Base-by-base conservation (phyloP, 2,113 vertebrate genomes). In the Cyprinodon tularosa region DNA sequence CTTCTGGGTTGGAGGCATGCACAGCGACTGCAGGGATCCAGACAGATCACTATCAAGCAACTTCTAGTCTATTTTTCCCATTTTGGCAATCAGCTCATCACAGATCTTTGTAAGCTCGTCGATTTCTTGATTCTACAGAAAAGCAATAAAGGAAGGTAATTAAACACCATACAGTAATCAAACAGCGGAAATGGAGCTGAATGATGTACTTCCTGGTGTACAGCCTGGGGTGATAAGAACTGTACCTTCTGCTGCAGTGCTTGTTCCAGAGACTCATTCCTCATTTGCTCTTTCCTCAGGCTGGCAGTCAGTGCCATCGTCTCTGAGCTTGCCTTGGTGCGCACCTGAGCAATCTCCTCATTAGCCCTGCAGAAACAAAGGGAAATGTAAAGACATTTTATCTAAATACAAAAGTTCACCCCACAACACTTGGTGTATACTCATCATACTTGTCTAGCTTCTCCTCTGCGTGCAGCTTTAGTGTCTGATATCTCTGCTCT, bases 81-180 rank as follows among this genome's bases (percentile, higher is more conserved):
- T 93, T 93, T 99, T 99, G 2, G 96, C 96, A 17, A 99, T 99
- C 87, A 99, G 95, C 93, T 99, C 98, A 0, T 99, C 98, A 0
- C 98, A 99, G 91, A 99, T 99, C 94, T 99, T 99, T 9, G 98
- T 98, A 86, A 99, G 95, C 85, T 99, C 98, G 92, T 99, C 98
- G 0, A 98, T 98, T 89, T 99, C 98, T 91, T 98, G 96, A 91
- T 97, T 98, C 98, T 99, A 92, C 68, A 89, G 93, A 48, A 59
- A 77, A 20, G 71, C 39, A 44, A 61, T 11, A 53, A 36, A 40
- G 44, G 22, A 37, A 10, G 14, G 69, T 38, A 22, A n/a, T 11
- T 48, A 65, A 7, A 69, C 60, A 45, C 17, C 59, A 72, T 60
- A 12, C 20, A 53, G 37, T 29, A 45, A 20, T 60, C 10, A 29